A percentile compares a stretch with the other conserved stretches of the same genome.
phyloP scores from a whole-genome alignment of 2,888 invertebrate species.

The Pheosia tremula region DNA sequence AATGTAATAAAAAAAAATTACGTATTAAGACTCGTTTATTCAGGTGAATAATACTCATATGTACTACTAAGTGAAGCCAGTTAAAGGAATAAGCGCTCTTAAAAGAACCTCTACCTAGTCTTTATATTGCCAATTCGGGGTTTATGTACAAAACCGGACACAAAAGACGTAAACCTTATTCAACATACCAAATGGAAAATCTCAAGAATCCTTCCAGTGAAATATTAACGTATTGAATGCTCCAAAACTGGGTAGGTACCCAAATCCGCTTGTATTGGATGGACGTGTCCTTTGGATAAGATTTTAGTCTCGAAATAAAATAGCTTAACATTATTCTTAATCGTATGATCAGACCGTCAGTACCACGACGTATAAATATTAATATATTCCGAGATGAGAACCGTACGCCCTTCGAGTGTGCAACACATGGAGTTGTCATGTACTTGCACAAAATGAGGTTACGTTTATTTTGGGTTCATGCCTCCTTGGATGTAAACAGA shows the following conservation, averaged over 20 bases:
- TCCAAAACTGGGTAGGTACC: constrained; percentile 20
- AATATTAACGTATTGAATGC: constrained; percentile 9
- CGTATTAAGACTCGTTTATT: too few relatives aligned
- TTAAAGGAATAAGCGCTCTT: too few relatives aligned
- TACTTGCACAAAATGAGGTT: constrained; percentile 61
- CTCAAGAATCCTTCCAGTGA: constrained; percentile 21
- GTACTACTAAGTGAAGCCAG: too few relatives aligned
- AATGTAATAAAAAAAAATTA: too few relatives aligned
- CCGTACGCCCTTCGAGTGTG: constrained; percentile 54
- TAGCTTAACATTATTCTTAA: not conserved
- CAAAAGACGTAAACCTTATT: constrained; percentile 20
- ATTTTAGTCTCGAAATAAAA: not conserved
- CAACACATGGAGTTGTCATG: constrained; percentile 55
- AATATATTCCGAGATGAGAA: constrained; percentile 47
- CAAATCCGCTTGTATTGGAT: constrained; percentile 5
- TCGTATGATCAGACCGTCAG: not conserved
- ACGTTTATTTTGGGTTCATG: constrained; percentile 57
- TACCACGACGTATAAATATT: constrained; percentile 10
- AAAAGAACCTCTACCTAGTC: not conserved
- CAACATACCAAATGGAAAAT: constrained; percentile 15
- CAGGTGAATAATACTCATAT: too few relatives aligned
- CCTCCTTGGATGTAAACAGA: constrained; percentile 47
- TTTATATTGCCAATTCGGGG: constrained; percentile 10
- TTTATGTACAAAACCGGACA: constrained; percentile 16
- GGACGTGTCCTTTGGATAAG: not conserved